These are phyloP conservation scores for Conus ventricosus DNA, from an alignment of 1,140 invertebrate species.

Conservation along the genomic window DNA sequence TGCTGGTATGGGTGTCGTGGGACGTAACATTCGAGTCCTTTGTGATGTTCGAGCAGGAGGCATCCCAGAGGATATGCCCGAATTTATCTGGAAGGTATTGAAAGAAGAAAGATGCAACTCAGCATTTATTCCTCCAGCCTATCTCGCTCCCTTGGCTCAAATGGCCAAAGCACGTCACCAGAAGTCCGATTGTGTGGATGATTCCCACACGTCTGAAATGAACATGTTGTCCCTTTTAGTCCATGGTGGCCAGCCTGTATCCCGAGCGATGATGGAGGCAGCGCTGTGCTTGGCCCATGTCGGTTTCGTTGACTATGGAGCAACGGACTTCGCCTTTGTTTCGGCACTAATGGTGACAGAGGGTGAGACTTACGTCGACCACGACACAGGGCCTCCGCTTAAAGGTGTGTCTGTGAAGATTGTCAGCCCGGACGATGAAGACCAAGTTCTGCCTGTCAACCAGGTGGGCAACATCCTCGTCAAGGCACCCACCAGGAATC, in stretches of 20 bases:
- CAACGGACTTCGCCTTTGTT: neutral
- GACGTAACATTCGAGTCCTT: neutral
- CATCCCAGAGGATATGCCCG: neutral
- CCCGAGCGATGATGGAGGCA: neutral
- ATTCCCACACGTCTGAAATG: neutral
- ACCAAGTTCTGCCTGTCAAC: neutral
- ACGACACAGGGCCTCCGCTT: neutral
- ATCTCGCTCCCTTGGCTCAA: neutral
- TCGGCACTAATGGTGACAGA: neutral
- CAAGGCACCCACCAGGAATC: neutral
- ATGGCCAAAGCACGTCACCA: neutral
- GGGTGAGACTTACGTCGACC: neutral
- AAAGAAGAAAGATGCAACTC: slow-evolving; percentile 11
- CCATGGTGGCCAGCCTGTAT: neutral
- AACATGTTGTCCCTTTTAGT: neutral
- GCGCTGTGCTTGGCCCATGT: neutral
- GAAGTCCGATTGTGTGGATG: neutral
- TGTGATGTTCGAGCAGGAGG: slow-evolving; percentile 15
- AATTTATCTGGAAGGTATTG: neutral
- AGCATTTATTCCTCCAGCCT: neutral
- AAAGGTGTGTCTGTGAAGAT: slow-evolving; percentile 4
- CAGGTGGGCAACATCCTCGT: slow-evolving; percentile 9
- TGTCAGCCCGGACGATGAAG: slow-evolving; percentile 14
- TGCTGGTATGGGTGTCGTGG: neutral
- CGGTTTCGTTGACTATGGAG: neutral